Base-by-base conservation (phyloP, 2,888 invertebrate species). In the Gari tellinella region DNA sequence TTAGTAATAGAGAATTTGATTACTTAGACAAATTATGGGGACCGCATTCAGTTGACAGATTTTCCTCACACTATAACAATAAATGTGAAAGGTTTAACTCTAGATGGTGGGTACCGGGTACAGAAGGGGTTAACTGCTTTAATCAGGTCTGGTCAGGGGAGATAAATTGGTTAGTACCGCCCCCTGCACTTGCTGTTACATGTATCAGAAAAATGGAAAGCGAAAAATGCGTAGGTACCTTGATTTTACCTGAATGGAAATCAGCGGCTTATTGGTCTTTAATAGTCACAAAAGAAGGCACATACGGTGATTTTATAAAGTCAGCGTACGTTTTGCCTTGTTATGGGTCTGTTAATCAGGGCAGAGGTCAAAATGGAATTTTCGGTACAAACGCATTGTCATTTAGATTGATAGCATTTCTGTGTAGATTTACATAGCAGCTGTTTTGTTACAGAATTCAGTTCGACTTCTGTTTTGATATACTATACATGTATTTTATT, bases 131-230 rank as follows among this genome's bases (percentile, higher is more conserved):
- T 25, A 40, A 67, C 37, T 41, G 53, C 14, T 61, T 53, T 38
- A 19, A 43, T 15, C 67, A 67, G 31, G 21, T 14, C 19, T 68
- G 62, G 56, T 14, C n/a, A 40, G 19, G 51, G 10, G 25, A 38
- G 8, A 21, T 38, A 7, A 68, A 68, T 21, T 68, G 56, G 68
- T 17, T 40, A 46, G 68, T 68, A 43, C 68, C 68, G 10, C 68
- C 68, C 15, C 62, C 62, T 41, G 53, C 17, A 15, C 41, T 48
- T 17, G 55, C 62, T 19, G 23, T 41, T 15, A 17, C 31, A 4
- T 43, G 55, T 48, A 48, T 68, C 43, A 38, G 41, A 15, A 62
- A 68, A 51, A 26, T 49, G 25, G 19, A 41, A 10, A 15, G 10
- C 15, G 68, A 62, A 38, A 61, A 49, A 31, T 40, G 55, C n/a